Evolutionary conservation across 2,797 vertebrate species (phyloP), one percentile per base, ranked within the genome.

Genomic region (Cottoperca gobio): DNA sequence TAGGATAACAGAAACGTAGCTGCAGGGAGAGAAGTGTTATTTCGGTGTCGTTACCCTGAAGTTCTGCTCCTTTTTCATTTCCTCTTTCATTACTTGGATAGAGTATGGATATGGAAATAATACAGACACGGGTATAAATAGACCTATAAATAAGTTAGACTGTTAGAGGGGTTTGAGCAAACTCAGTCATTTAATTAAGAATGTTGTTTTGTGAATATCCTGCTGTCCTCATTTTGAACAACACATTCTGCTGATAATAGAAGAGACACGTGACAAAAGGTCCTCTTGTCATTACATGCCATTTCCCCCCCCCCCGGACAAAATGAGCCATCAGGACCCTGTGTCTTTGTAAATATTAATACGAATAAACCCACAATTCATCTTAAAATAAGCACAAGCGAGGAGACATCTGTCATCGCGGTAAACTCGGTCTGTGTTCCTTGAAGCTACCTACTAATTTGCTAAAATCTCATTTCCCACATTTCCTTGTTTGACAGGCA

Each of bases 401-500:
- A 71, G n/a, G 21, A 63, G 69, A 74, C 78, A 68, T 58, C 69
- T 81, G 71, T 46, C 65, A 70, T 43, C 24, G 1, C 35, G 9
- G 48, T 35, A 57, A 54, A 70, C n/a, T 59, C 23, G 4, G 21
- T 49, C 31, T 53, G 48, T 14, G 13, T 73, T 81, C 21, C 50
- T 77, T 66, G 26, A 58, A 52, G 68, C 59, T 53, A 65, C 57
- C 73, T 53, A 43, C 33, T 79, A 76, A 83, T 86, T 81, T 83
- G 42, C 63, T 73, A 61, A 86, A 88, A 78, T 84, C 59, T 50
- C 14, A 77, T 85, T 89, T 81, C 17, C 54, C 54, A 54, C 63
- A 66, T 81, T 66, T 68, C 63, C 67, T 65, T 61, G 70, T 83
- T 73, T 86, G 86, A 86, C 86, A 88, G 73, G 71, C 69, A 35